Evolutionary conservation across 1,140 invertebrate species (phyloP), one percentile per base, ranked within the genome.

Genomic region (Macrotrachela quadricornifera): DNA sequence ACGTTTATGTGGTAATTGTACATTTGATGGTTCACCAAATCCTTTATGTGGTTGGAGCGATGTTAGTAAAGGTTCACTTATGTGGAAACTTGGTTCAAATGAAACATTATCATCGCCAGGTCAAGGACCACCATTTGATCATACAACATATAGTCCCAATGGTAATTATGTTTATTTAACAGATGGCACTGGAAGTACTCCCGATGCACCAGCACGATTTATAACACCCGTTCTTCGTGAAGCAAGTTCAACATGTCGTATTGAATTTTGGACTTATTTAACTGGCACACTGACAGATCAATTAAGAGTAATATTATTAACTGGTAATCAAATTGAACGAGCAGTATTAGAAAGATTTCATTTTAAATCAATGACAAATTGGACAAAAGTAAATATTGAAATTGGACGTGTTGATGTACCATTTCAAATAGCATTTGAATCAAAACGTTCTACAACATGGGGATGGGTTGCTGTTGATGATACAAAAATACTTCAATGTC

Each of bases 1-100:
- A 55, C 44, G 18, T 10, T 56, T 61, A 13, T 68, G 66, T 62
- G 66, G 65, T 12, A 58, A 60, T 39, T 68, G 66, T 56, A 61
- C 57, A 14, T 68, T 68, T 61, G 63, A 68, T 51, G 47, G 39
- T 18, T 58, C 47, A 15, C 13, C 21, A n/a, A 30, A 2, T 4
- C 8, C 21, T 8, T 30, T 30, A 30, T 59, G 58, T 51, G 48
- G 53, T 3, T 59, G 58, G 58, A 58, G 54, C 38, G 53, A 58
- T 41, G 55, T 53, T 16, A 55, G 55, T 16, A 50, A 45, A 38
- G 51, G 53, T 13, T 43, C 46, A 44, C 50, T 52, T 36, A 21
- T 46, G 9, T 59, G 80, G 53, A 8, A 4, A 30, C 21, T 2
- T 30, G 21, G 21, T 30, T 30, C 21, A 30, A 30, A 30, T 30